phyloP scores from a whole-genome alignment of 2,888 invertebrate genomes.

The Eupithecia subfuscata region DNA sequence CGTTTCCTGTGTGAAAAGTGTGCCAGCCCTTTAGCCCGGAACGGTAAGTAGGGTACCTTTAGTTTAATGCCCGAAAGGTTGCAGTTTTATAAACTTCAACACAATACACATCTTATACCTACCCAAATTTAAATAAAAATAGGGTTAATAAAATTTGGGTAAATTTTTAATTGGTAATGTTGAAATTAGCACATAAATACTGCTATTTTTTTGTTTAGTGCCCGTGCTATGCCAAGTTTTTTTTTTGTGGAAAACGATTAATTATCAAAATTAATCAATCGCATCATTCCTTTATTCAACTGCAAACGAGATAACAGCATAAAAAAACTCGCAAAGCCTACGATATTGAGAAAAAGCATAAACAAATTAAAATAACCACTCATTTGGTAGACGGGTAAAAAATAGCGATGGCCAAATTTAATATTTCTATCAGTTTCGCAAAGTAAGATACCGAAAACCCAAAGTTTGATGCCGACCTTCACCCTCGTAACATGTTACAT shows the following conservation, averaged over 20 bases:
- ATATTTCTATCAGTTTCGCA: neutral
- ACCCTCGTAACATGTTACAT: neutral
- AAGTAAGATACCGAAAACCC: neutral
- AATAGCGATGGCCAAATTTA: neutral
- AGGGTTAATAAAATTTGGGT: too few species aligned
- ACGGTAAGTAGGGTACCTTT: neutral
- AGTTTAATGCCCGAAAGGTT: neutral
- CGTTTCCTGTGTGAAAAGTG: conserved; percentile 27
- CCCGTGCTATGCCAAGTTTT: too few species aligned
- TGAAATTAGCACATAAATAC: too few species aligned
- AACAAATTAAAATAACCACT: neutral
- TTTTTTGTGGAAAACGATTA: too few species aligned
- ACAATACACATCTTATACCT: too few species aligned
- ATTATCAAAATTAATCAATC: too few species aligned
- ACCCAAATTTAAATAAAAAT: too few species aligned
- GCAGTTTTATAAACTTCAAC: neutral
- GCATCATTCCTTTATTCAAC: too few species aligned
- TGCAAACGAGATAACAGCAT: too few species aligned
- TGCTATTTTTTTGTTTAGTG: too few species aligned
- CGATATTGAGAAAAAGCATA: neutral
- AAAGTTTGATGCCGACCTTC: neutral
- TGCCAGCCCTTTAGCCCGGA: neutral
- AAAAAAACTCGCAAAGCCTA: too few species aligned
- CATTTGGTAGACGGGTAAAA: neutral
- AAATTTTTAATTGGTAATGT: too few species aligned